Evolutionary conservation across 2,113 vertebrate species (phyloP).

Genomic region (Microcebus jonahi): DNA sequence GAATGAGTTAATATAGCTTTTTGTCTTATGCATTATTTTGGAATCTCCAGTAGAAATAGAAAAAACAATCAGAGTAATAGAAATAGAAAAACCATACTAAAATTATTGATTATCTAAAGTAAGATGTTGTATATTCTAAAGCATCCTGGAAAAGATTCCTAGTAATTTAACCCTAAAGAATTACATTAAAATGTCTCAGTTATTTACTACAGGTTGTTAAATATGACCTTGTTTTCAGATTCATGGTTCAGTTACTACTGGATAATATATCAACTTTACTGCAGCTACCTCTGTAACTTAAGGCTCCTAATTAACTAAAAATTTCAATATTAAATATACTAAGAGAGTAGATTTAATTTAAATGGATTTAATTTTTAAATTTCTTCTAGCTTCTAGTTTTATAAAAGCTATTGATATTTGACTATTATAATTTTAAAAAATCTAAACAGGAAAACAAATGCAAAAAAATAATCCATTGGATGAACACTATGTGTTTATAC

Average conservation of each 20-base stretch:
- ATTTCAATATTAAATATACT: constrained; percentile 72
- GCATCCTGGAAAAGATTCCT: neutral
- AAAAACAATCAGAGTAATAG: neutral
- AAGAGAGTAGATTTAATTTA: neutral
- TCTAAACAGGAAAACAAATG: constrained; percentile 7
- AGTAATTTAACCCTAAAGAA: constrained; percentile 82
- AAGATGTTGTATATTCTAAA: neutral
- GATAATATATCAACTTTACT: constrained; percentile 77
- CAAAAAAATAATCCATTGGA: constrained; percentile 33
- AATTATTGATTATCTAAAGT: neutral
- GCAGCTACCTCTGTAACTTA: constrained; percentile 77
- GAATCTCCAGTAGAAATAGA: neutral
- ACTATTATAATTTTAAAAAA: constrained; percentile 33
- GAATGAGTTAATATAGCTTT: neutral
- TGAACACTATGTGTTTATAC: constrained; percentile 73
- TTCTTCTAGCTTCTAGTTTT: constrained; percentile 72
- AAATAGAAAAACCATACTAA: neutral
- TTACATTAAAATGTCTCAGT: constrained; percentile 64
- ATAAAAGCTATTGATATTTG: constrained; percentile 78
- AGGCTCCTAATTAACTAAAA: constrained; percentile 79
- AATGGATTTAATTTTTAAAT: constrained; percentile 47
- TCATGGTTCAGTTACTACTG: constrained; percentile 81
- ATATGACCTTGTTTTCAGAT: constrained; percentile 79
- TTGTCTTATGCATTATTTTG: neutral
- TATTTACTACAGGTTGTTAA: constrained; percentile 66